A percentile compares a stretch with the other conserved stretches of the same genome.
phyloP scores from a whole-genome alignment of 2,888 invertebrate species.

The Melieria omissa region DNA sequence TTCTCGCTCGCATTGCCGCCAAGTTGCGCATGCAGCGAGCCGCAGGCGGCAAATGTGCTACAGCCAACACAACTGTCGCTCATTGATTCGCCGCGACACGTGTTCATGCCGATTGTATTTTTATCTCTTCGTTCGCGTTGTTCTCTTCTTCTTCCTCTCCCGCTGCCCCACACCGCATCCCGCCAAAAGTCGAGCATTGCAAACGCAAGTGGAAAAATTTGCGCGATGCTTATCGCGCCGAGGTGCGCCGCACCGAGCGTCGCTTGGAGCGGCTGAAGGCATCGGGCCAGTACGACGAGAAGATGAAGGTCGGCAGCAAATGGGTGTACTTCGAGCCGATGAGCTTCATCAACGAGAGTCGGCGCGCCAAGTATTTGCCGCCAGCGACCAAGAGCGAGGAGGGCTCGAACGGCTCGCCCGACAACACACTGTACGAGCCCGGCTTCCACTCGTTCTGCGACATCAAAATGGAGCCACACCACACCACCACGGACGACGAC shows the following conservation, averaged over 20 bases:
- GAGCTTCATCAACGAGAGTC: slow-evolving; percentile 46
- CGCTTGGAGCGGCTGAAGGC: slow-evolving; percentile 42
- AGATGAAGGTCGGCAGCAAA: slow-evolving; percentile 41
- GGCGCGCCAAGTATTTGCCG: slow-evolving; percentile 35
- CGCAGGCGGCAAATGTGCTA: too few relatives aligned
- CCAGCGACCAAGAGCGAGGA: slow-evolving; percentile 22
- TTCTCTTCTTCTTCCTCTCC: background rate
- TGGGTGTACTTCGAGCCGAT: slow-evolving; percentile 48
- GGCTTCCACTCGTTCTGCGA: slow-evolving; percentile 37
- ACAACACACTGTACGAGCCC: slow-evolving; percentile 16
- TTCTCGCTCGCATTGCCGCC: too few relatives aligned
- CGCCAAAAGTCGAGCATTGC: slow-evolving; percentile 54
- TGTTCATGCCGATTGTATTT: too few relatives aligned
- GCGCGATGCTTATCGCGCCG: slow-evolving; percentile 51
- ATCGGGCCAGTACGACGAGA: slow-evolving; percentile 37
- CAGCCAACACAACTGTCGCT: too few relatives aligned
- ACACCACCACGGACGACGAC: slow-evolving; percentile 44
- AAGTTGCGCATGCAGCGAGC: too few relatives aligned
- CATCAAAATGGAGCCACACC: slow-evolving; percentile 47
- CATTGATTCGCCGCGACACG: too few relatives aligned
- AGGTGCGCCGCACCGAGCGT: slow-evolving; percentile 45
- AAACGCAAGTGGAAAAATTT: slow-evolving; percentile 62
- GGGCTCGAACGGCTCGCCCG: slow-evolving; percentile 10
- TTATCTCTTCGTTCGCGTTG: background rate
- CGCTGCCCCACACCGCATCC: background rate